Base-by-base conservation (phyloP, 2,888 invertebrate species). In the Chymomyza caudatula region DNA sequence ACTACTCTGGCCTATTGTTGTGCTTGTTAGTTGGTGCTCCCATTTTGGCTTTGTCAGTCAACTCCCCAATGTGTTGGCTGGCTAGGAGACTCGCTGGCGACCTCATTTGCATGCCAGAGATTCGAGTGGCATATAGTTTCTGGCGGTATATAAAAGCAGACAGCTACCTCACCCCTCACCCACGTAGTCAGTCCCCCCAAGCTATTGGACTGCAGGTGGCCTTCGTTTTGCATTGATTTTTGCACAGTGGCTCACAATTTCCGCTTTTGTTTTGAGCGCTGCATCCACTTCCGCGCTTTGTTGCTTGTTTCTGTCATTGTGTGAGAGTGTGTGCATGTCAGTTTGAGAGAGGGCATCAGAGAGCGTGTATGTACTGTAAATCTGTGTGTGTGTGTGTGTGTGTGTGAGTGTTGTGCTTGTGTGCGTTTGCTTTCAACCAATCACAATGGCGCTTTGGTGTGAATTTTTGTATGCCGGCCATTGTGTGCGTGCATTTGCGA, bases 391-490 rank as follows among this genome's bases (percentile, higher is more conserved):
- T 62, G 43, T 53, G 37, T 55, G 47, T 63, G 15, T 56, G 65
- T 66, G 60, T 70, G 63, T 73, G 65, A 70, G 65, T 80, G 70
- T 13, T 44, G 17, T 61, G 54, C 37, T 44, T 62, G 47, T 60
- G 51, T 74, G 74, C 71, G 70, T 66, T 69, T 72, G 76, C 77
- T 80, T 87, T 87, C 82, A 89, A 88, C 89, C 89, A 89, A 89
- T 89, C 89, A 89, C 89, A 89, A 89, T 89, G 78, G 87, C 72
- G 73, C 74, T 78, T 84, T 84, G 88, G 89, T 89, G 89, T 88
- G 88, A 89, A 88, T 88, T 86, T 87, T 75, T 75, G 86, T 87
- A 78, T 84, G 69, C 67, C 60, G 66, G 68, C 72, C 79, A 82
- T 85, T 86, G 80, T 87, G 71, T 82, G 74, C 73, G 80, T 76